Conservation (phyloP, 1,140 invertebrate genomes). For the Platyscapa corneri region DNA sequence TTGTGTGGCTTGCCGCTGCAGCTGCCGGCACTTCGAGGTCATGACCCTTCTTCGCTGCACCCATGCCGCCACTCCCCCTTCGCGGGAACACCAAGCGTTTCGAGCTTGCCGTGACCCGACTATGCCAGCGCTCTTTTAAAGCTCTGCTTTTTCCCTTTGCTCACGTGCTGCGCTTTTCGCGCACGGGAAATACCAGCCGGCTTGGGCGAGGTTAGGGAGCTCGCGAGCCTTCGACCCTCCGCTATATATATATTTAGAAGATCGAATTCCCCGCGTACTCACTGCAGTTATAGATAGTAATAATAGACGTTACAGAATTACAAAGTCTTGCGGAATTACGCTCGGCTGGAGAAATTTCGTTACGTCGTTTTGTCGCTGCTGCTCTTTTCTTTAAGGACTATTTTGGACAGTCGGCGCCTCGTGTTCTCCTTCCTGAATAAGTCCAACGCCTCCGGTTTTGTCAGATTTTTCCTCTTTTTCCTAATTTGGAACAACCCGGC, state of each 20-base stretch:
- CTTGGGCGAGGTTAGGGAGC: constrained; percentile 17
- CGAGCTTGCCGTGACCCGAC: not conserved
- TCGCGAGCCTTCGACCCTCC: not conserved
- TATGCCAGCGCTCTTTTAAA: not conserved
- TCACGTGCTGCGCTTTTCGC: constrained; percentile 6
- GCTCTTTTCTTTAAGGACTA: not conserved
- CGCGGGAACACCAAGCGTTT: not conserved
- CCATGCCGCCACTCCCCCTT: not conserved
- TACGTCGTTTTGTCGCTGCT: not conserved
- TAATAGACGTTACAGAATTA: constrained; percentile 19
- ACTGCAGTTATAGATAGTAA: not conserved
- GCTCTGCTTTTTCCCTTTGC: not conserved
- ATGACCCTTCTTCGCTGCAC: constrained; percentile 3
- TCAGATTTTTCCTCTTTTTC: too few species aligned
- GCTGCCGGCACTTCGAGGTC: constrained; percentile 27
- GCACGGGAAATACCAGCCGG: constrained; percentile 16
- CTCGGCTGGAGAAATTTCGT: not conserved
- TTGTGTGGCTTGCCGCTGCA: not conserved
- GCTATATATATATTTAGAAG: not conserved
- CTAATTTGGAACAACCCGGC: too few species aligned
- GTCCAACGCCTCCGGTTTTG: too few species aligned
- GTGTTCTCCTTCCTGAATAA: too few species aligned
- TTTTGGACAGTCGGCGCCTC: not conserved
- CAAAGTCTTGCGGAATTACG: not conserved
- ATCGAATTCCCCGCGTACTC: constrained; percentile 24